Base-by-base conservation (phyloP, 1,140 invertebrate genomes). In the Tetragnatha versicolor region DNA sequence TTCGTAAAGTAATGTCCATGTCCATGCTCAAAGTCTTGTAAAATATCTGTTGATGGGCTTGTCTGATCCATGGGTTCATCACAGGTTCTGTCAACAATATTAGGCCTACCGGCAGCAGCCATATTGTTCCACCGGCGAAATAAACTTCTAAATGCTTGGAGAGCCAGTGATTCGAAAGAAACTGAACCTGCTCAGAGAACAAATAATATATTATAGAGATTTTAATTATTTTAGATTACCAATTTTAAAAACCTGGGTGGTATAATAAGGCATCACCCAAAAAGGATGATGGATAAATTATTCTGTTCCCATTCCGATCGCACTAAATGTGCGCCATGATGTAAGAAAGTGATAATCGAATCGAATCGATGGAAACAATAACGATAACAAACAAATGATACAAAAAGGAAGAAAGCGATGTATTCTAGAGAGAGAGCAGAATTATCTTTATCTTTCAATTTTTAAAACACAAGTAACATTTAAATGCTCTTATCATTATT, bases 1-100 rank as follows among this genome's bases (percentile, higher is more conserved):
- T 98, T 99, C 87, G 92, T 91, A 91, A 99, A 99, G 90, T 92
- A 96, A 91, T 99, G 98, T 85, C 96, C 95, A 33, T 79, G 76
- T 45, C 81, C 80, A 39, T 82, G 82, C 37, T 84, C 83, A 72
- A 82, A 83, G 58, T 83, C 76, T 47, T 45, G 76, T 47, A 49
- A 39, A 35, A 31, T 65, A 58, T 76, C 72, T 47, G 58, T 29
- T 63, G 29, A 63, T 63, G 72, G 72, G 55, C 53, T 79, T 53
- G 75, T 80, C 49, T 82, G 69, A 42, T 73, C 69, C n/a, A n/a
- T n/a, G n/a, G n/a, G n/a, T n/a, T n/a, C 42, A 45, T 45, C 42
- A 49, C 58, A 35, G 31, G 72, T 49, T 45, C 72, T 76, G 61
- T 80, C 61, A 65, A 29, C 55, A 20, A 33, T 58, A 61, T 69